Evolutionary conservation across 2,888 invertebrate genomes (phyloP), one percentile per base, ranked within the genome.

Genomic region (Helicoverpa assulta): DNA sequence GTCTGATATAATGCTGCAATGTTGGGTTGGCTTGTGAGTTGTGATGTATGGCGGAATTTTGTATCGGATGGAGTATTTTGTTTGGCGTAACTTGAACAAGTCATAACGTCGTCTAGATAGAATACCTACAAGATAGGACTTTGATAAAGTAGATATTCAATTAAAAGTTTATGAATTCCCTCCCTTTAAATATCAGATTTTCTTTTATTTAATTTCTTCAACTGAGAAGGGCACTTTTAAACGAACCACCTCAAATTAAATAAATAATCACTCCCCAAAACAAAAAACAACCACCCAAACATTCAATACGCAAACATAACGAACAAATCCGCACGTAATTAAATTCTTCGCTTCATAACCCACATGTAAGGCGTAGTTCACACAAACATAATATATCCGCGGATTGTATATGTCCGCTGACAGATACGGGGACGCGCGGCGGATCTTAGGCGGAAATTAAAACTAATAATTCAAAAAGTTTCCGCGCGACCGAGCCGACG

Each of bases 391-490:
- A 84, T 71, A 81, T 76, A 86, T 85, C 82, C 86, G 82, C 81
- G 87, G 85, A 85, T 86, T 88, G 89, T 91, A 91, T 90, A 91
- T 89, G 88, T 83, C 83, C 88, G 88, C 89, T 94, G 95, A 95
- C 94, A 94, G 95, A 95, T 94, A 94, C 93, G 91, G 93, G 90
- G 90, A 90, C 90, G 88, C 87, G 89, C 88, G 86, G 92, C 95
- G 94, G 95, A 95, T 95, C 95, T 95, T 93, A 92, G 91, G 92
- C 96, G 96, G 96, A 96, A 96, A 96, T 96, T 96, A 96, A 96
- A 96, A 96, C 95, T 96, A 96, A 96, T 96, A 96, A 96, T 95
- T 96, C 96, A 96, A 96, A 96, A 96, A 95, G 95, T 95, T 95
- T 95, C 94, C 94, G 90, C 91, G 94, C 94, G 93, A 94, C 94